Conservation (phyloP, 2,113 vertebrate genomes). For the Zeus faber region DNA sequence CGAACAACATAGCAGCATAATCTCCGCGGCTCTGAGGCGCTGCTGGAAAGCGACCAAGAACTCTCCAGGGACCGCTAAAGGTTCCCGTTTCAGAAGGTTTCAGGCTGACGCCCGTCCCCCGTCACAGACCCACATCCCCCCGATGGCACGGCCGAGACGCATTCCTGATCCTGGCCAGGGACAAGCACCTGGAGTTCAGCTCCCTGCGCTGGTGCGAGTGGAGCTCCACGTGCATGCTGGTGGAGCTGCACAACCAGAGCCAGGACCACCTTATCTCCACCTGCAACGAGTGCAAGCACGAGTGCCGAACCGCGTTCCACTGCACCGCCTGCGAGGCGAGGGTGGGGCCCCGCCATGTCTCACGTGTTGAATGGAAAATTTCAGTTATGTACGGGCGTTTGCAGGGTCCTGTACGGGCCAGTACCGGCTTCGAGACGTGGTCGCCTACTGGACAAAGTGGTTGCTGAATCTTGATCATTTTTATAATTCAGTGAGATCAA, state of each 20-base stretch:
- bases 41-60: too few relatives aligned
- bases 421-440: too few relatives aligned
- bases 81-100: conserved; percentile 91
- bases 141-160: conserved; percentile 98
- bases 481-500: too few relatives aligned
- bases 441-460: too few relatives aligned
- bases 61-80: too few relatives aligned
- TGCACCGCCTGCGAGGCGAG: conserved; percentile 97
- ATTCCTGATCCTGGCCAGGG: conserved; percentile 93
- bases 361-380: too few relatives aligned
- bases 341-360: neutral
- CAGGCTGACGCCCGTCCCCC: conserved; percentile 88
- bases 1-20: too few relatives aligned
- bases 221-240: conserved; percentile 98
- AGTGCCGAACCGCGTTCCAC: conserved; percentile 98
- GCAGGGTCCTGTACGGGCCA: too few relatives aligned
- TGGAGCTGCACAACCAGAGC: conserved; percentile 96
- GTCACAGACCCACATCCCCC: conserved; percentile 89
- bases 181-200: conserved; percentile 97
- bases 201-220: conserved; percentile 90
- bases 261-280: conserved; percentile 98
- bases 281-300: conserved; percentile 97
- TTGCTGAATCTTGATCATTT: too few relatives aligned
- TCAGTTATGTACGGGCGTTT: too few relatives aligned
- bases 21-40: too few relatives aligned